Conservation (phyloP, 2,888 invertebrate genomes). For the Chamaedrilus cognettii region DNA sequence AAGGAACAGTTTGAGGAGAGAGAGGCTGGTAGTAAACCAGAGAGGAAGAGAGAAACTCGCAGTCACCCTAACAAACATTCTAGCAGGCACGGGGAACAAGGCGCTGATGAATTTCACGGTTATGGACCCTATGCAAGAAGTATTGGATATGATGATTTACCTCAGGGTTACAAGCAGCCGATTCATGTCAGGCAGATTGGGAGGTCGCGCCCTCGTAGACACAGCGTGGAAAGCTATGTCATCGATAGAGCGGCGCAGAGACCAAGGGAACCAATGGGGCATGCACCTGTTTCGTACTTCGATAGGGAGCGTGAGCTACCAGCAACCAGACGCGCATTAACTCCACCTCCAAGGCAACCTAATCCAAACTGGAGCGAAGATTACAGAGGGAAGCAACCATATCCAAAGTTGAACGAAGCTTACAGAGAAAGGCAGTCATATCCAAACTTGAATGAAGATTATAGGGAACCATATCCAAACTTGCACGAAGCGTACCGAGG, state of each 20-base stretch:
- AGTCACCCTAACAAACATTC: neutral
- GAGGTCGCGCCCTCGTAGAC: neutral
- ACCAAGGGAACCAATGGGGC: too few species aligned
- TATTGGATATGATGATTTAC: too few species aligned
- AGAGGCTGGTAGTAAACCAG: neutral
- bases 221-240: neutral
- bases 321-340: neutral
- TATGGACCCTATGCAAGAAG: too few species aligned
- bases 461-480: neutral
- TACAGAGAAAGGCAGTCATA: too few species aligned
- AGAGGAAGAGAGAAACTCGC: neutral
- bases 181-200: too few species aligned
- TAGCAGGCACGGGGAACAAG: neutral
- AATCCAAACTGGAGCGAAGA: too few species aligned
- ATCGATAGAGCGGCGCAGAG: neutral
- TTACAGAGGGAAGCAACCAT: neutral
- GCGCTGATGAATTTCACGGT: neutral
- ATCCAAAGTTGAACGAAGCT: neutral
- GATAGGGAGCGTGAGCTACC: neutral
- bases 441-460: too few species aligned
- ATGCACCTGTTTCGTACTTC: too few species aligned
- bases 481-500: neutral
- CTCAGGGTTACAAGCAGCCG: too few species aligned
- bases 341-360: neutral
- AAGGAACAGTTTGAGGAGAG: constrained; percentile 5